Evolutionary conservation across 2,113 vertebrate genomes (phyloP), one percentile per base, ranked within the genome.

Genomic region (Calyptomena viridis): DNA sequence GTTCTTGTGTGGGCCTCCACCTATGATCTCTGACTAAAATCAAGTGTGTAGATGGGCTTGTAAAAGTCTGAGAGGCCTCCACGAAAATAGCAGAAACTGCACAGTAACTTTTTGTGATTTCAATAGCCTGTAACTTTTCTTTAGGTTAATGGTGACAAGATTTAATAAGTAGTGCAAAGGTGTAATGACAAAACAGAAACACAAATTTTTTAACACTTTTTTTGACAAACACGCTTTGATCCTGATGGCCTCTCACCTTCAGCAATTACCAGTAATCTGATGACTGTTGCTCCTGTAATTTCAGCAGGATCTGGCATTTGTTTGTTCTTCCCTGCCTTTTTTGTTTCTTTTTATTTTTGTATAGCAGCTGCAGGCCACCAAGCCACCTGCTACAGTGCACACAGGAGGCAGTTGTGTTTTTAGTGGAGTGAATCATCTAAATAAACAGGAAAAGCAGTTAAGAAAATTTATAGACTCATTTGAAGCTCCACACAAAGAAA

Each of bases 391-490:
- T 82, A 35, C 63, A 73, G 59, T 63, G 47, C 76, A 67, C 5
- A 1, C 72, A 88, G 60, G 68, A 78, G 50, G 76, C 72, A 88
- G 37, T 33, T 94, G 67, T 87, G 39, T 74, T 87, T 46, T 46
- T 81, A 68, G 35, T 67, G 52, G 39, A 84, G 53, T 84, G 88
- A 93, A 68, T 95, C 64, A 94, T 49, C 64, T 86, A 78, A 90
- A 89, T 81, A 92, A 94, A 94, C 88, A 95, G 80, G 79, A 92
- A 87, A n/a, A 92, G 31, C 55, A 40, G 60, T 56, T 79, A 53
- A 82, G 79, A 53, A 84, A 93, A 58, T 50, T 56, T 92, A 72
- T 75, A 62, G 71, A 78, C 78, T 22, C 31, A 46, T 68, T 90
- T 60, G 47, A 77, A 69, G 63, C 64, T 96, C 44, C 40, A 63